Evolutionary conservation across 2,113 vertebrate genomes (phyloP).

Genomic region (Onychostruthus taczanowskii): DNA sequence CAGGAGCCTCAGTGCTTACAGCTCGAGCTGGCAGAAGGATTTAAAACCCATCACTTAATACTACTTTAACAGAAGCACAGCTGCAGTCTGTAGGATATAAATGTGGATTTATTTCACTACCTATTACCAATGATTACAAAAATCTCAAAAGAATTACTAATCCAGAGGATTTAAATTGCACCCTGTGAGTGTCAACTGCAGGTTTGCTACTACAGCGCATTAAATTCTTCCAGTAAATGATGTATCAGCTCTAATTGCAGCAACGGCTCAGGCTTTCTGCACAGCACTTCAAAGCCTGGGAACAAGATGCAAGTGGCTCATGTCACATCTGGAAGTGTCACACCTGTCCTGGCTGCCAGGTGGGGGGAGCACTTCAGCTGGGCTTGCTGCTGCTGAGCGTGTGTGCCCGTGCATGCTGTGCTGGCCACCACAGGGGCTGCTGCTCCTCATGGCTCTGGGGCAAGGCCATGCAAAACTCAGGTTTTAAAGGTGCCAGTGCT

Average conservation of each 20-base stretch:
- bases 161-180: slow-evolving; percentile 33
- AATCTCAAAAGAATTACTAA: slow-evolving; percentile 62
- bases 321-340: background rate
- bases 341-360: background rate
- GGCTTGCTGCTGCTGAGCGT: background rate
- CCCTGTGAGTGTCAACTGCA: slow-evolving; percentile 41
- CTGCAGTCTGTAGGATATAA: slow-evolving; percentile 50
- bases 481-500: background rate
- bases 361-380: background rate
- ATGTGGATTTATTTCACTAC: slow-evolving; percentile 61
- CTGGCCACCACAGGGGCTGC: background rate
- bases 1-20: background rate
- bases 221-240: slow-evolving; percentile 41
- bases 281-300: slow-evolving; percentile 19
- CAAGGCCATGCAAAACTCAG: background rate
- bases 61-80: slow-evolving; percentile 39
- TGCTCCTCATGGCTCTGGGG: background rate
- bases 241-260: background rate
- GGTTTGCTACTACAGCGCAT: slow-evolving; percentile 27
- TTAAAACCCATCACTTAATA: slow-evolving; percentile 33
- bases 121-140: slow-evolving; percentile 54
- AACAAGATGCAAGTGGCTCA: background rate
- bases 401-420: background rate
- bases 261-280: background rate
- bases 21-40: slow-evolving; percentile 40